Conservation (phyloP, 2,797 vertebrate genomes). For the Xiphophorus birchmanni region DNA sequence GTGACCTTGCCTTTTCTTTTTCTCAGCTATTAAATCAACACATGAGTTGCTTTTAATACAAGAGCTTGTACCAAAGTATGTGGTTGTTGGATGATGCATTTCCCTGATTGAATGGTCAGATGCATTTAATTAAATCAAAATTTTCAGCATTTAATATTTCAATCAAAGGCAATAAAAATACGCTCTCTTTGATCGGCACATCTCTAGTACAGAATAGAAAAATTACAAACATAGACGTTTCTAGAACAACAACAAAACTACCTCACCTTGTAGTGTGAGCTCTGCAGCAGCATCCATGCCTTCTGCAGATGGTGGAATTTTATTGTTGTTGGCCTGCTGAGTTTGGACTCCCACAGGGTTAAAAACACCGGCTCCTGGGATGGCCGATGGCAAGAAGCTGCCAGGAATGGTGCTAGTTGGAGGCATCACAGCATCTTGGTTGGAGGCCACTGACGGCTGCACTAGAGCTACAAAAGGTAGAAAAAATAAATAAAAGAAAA, state of each 20-base stretch:
- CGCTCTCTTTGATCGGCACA: not conserved
- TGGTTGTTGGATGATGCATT: not conserved
- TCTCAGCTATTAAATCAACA: not conserved
- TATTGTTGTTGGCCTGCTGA: slow-evolving; percentile 72
- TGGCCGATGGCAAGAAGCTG: slow-evolving; percentile 82
- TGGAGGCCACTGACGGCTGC: slow-evolving; percentile 85
- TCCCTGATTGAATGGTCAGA: not conserved
- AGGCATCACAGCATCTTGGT: slow-evolving; percentile 90
- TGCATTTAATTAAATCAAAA: not conserved
- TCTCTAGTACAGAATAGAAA: not conserved
- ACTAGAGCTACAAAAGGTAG: slow-evolving; percentile 83
- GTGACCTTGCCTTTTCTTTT: not conserved
- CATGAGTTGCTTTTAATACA: not conserved
- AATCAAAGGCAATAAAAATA: not conserved
- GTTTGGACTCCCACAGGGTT: slow-evolving; percentile 84
- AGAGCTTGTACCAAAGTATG: not conserved
- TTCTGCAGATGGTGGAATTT: slow-evolving; percentile 70
- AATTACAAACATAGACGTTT: not conserved
- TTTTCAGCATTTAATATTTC: not conserved
- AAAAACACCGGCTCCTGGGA: slow-evolving; percentile 87
- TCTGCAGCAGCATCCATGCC: slow-evolving; percentile 76
- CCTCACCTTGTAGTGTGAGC: slow-evolving; percentile 80
- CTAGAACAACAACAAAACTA: not conserved
- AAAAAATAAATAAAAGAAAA: no score
- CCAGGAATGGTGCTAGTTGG: slow-evolving; percentile 86